phyloP scores from a whole-genome alignment of 2,797 vertebrate genomes.

The Silurus lanzhouensis region DNA sequence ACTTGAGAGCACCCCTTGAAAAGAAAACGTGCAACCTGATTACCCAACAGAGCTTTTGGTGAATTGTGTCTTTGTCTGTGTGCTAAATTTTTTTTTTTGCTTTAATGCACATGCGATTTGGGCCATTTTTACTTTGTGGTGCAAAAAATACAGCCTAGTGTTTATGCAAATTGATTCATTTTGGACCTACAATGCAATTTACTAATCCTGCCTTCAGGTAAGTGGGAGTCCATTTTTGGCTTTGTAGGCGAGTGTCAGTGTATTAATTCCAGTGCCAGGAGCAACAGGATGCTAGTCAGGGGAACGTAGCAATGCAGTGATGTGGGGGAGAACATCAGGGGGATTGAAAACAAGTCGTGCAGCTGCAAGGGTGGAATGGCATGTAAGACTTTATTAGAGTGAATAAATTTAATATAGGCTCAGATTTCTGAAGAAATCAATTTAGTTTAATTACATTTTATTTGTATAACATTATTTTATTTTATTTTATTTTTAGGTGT shows the following conservation, averaged over 20 bases:
- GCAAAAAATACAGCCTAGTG: neutral
- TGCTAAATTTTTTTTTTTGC: too few species aligned
- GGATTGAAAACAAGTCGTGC: neutral
- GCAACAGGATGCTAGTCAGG: neutral
- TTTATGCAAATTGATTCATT: conserved; percentile 15
- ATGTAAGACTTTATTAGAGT: neutral
- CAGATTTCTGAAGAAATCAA: neutral
- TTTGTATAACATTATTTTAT: too few species aligned
- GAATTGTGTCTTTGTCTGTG: neutral
- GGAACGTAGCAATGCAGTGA: neutral
- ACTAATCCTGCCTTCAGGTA: conserved; percentile 8
- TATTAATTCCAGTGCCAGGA: neutral
- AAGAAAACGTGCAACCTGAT: neutral
- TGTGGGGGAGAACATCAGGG: neutral
- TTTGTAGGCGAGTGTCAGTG: neutral
- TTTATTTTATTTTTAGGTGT: too few species aligned
- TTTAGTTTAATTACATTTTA: too few species aligned
- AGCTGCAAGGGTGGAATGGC: neutral
- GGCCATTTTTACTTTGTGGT: neutral
- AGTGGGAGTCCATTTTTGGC: conserved; percentile 3
- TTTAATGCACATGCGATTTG: neutral
- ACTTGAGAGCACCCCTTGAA: neutral
- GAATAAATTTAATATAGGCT: neutral
- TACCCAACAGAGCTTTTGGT: neutral
- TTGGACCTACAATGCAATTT: neutral